Conservation (phyloP, 1,140 invertebrate genomes). For the Halictus rubicundus region DNA sequence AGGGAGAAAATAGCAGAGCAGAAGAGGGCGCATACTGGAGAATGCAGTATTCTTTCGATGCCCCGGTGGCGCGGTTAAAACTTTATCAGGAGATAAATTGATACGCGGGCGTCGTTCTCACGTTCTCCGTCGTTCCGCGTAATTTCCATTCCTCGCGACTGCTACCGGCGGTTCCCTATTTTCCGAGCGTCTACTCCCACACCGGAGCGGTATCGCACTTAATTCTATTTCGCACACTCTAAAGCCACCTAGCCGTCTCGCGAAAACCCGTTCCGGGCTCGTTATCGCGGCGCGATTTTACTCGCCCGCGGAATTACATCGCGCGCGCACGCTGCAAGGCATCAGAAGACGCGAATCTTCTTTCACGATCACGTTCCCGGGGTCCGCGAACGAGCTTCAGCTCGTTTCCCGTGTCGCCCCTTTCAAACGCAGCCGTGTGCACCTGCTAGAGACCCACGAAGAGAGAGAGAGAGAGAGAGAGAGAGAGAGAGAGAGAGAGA, state of each 20-base stretch:
- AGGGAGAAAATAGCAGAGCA: too few relatives aligned
- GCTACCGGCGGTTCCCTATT: conserved; percentile 34
- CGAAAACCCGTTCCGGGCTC: conserved; percentile 24
- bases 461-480: neutral
- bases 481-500: neutral
- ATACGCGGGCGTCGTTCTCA: conserved; percentile 14
- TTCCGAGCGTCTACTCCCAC: conserved; percentile 1
- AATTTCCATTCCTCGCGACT: conserved; percentile 42
- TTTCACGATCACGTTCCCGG: conserved; percentile 28
- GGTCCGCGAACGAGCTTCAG: neutral
- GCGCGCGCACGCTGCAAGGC: neutral
- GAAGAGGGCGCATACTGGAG: too few relatives aligned
- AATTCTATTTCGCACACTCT: conserved; percentile 40
- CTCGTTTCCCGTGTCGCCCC: conserved; percentile 15
- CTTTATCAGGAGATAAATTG: conserved; percentile 14
- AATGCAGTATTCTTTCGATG: neutral
- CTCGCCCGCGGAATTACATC: conserved; percentile 24
- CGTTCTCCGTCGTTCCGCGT: conserved; percentile 6
- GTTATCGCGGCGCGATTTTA: conserved; percentile 36
- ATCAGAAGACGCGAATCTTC: conserved; percentile 29
- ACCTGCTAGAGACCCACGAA: neutral
- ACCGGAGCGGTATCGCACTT: neutral
- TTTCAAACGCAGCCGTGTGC: neutral
- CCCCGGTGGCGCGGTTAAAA: neutral
- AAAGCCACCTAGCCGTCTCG: neutral